Evolutionary conservation across 2,888 invertebrate genomes (phyloP).

Genomic region (Chalcis sispes): DNA sequence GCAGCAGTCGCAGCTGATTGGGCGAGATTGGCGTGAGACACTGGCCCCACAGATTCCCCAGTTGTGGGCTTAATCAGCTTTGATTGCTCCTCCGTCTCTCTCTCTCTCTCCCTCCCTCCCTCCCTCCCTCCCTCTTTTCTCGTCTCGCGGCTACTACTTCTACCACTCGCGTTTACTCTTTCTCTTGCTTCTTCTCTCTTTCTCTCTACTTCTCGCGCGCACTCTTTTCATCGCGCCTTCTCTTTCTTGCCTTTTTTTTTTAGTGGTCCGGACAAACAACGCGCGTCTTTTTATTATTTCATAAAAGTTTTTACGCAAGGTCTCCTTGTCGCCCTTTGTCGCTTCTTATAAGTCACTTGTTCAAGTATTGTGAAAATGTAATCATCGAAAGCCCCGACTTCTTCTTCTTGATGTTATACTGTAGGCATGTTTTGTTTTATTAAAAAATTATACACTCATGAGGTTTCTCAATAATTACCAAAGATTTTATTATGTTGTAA

Average conservation of each 20-base stretch:
- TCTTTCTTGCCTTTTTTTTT: conserved; percentile 1
- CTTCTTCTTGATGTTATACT: too few species aligned
- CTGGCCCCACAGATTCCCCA: conserved; percentile 77
- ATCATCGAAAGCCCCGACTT: too few species aligned
- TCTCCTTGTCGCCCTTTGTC: too few species aligned
- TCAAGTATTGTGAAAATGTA: too few species aligned
- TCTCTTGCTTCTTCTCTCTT: conserved; percentile 55
- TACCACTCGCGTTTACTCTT: conserved; percentile 3
- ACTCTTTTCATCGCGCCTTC: background rate
- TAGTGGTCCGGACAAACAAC: background rate
- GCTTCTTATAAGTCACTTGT: too few species aligned
- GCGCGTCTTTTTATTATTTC: conserved; percentile 17
- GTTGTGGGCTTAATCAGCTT: conserved; percentile 77
- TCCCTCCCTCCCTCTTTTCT: conserved; percentile 54
- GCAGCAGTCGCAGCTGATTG: conserved; percentile 71
- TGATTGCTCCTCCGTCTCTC: conserved; percentile 69
- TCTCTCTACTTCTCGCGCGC: conserved; percentile 31
- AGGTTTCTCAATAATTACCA: too few species aligned
- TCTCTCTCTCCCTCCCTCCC: conserved; percentile 51
- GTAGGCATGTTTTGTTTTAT: too few species aligned
- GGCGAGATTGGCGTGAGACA: conserved; percentile 76
- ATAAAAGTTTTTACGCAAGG: too few species aligned
- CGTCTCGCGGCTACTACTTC: background rate
- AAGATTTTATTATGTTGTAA: too few species aligned
- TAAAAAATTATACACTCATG: too few species aligned